These are phyloP conservation scores for Ennomos fuscantarius DNA, from an alignment of 2,888 invertebrate genomes.

Conservation along the genomic window DNA sequence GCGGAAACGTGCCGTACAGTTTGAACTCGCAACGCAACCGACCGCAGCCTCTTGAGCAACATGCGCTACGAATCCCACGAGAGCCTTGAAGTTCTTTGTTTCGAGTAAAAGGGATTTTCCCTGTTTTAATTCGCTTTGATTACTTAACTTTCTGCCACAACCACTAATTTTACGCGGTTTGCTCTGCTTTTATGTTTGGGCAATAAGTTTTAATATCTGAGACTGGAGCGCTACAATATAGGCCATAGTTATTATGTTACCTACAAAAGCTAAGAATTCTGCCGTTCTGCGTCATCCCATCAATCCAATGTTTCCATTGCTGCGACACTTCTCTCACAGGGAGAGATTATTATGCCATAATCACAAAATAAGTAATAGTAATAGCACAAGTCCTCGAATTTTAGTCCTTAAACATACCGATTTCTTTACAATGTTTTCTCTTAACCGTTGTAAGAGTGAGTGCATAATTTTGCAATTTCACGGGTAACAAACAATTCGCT, in stretches of 20 bases:
- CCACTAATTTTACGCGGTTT: constrained; percentile 61
- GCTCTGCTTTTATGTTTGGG: constrained; percentile 46
- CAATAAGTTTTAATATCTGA: constrained; percentile 24
- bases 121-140: constrained; percentile 51
- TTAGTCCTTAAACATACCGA: no score
- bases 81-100: constrained; percentile 71
- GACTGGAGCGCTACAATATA: constrained; percentile 13
- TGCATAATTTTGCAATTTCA: constrained; percentile 4
- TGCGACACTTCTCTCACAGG: no score
- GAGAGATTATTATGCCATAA: no score
- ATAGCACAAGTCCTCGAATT: no score
- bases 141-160: constrained; percentile 53
- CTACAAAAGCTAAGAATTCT: background rate
- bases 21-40: constrained; percentile 52
- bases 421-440: no score
- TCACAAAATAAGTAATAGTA: no score
- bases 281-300: no score
- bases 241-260: background rate
- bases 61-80: constrained; percentile 56
- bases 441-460: no score
- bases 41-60: constrained; percentile 67
- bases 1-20: constrained; percentile 64
- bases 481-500: constrained; percentile 3
- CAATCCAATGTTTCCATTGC: no score
- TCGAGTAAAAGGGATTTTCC: constrained; percentile 59